Conservation (phyloP, 2,797 vertebrate species). For the Sandelia bainsii region DNA sequence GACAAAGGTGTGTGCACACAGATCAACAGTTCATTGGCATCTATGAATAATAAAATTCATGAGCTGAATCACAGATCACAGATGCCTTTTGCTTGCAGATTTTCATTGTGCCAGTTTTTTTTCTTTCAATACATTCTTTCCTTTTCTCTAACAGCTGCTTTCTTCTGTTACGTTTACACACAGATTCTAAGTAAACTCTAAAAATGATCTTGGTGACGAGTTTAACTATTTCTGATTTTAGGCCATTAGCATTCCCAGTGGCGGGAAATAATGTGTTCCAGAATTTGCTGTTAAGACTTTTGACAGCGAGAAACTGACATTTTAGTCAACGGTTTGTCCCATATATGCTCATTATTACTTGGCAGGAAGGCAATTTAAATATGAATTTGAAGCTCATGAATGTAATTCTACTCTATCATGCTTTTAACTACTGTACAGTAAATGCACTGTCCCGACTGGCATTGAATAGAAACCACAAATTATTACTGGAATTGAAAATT, state of each 20-base stretch:
- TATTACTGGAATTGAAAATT: background rate
- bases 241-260: conserved; percentile 26
- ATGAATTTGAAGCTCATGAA: conserved; percentile 21
- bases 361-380: conserved; percentile 7
- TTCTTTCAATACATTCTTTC: conserved; percentile 21
- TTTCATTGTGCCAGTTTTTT: conserved; percentile 28
- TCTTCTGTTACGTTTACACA: conserved; percentile 28
- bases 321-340: conserved; percentile 27
- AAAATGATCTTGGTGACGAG: conserved; percentile 34
- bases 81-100: conserved; percentile 28
- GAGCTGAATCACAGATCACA: conserved; percentile 28
- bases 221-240: conserved; percentile 35
- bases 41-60: conserved; percentile 37
- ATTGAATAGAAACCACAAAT: conserved; percentile 3
- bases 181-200: conserved; percentile 17
- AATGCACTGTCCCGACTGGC: conserved; percentile 3
- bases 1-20: no score
- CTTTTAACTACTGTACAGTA: conserved; percentile 8
- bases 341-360: conserved; percentile 25
- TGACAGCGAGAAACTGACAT: conserved; percentile 25
- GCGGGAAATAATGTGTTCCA: conserved; percentile 16
- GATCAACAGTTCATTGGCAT: conserved; percentile 13
- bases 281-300: conserved; percentile 29
- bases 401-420: conserved; percentile 19
- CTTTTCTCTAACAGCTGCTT: conserved; percentile 13